A percentile compares a stretch with the other conserved stretches of the same genome.
These are phyloP conservation scores for Chrysina gloriosa DNA, from an alignment of 2,888 invertebrate species.

Conservation along the genomic window DNA sequence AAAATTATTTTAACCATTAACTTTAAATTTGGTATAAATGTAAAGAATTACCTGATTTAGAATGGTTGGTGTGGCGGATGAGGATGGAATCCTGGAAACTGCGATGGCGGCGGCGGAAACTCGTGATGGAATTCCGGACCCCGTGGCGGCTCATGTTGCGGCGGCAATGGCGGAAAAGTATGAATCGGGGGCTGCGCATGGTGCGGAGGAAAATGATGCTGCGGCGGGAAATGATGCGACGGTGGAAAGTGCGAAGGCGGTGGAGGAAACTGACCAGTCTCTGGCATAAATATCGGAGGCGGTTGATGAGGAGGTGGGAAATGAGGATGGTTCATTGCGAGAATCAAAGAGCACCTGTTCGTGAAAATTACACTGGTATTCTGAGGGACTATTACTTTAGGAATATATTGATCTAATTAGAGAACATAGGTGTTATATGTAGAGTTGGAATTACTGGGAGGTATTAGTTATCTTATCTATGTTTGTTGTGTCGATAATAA, in stretches of 20 bases:
- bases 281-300: background rate
- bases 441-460: too few species aligned
- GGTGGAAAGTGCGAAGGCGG: conserved; percentile 2
- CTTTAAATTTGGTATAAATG: background rate
- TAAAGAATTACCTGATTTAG: conserved; percentile 9
- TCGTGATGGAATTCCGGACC: conserved; percentile 2
- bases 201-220: background rate
- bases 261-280: background rate
- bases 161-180: background rate
- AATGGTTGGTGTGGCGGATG: conserved; percentile 21
- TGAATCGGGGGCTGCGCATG: background rate
- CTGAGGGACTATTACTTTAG: too few species aligned
- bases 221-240: conserved; percentile 16
- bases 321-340: conserved; percentile 13
- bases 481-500: too few species aligned
- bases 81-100: background rate
- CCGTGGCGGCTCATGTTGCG: background rate
- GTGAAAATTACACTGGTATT: too few species aligned
- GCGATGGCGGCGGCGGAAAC: background rate
- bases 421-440: too few species aligned
- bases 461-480: too few species aligned
- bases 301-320: conserved; percentile 11
- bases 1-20: background rate
- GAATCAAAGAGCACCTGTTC: background rate
- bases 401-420: too few species aligned